These are phyloP conservation scores for Hippoglossus stenolepis DNA, from an alignment of 2,113 vertebrate species.

Conservation along the genomic window DNA sequence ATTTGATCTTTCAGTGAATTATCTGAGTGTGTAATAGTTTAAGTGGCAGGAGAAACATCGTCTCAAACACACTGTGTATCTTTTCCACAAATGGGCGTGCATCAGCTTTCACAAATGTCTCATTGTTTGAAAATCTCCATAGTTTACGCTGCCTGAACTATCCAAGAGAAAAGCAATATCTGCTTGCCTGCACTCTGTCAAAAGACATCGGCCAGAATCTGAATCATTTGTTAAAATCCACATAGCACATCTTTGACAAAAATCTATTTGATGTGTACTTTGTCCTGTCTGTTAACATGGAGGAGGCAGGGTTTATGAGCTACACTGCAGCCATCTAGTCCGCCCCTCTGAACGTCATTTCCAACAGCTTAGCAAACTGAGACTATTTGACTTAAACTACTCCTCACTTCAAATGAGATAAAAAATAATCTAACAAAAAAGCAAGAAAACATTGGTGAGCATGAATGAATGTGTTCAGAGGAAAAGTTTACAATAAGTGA, in stretches of 20 bases:
- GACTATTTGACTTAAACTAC: no score
- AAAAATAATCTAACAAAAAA: no score
- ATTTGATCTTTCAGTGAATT: not conserved
- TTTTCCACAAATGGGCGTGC: slow-evolving; percentile 26
- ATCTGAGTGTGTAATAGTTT: no score
- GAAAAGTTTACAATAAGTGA: no score
- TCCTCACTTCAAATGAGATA: no score
- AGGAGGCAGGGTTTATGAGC: not conserved
- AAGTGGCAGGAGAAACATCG: not conserved
- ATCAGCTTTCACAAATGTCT: slow-evolving; percentile 70
- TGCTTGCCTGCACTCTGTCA: slow-evolving; percentile 69
- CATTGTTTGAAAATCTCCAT: not conserved
- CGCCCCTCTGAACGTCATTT: no score
- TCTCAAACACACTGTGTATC: slow-evolving; percentile 44
- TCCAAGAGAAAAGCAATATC: slow-evolving; percentile 82
- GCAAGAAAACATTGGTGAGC: no score
- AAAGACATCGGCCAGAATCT: not conserved
- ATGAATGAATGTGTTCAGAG: no score
- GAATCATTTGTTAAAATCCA: not conserved
- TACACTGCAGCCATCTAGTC: no score
- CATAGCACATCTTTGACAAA: not conserved
- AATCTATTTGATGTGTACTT: not conserved
- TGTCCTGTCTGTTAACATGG: not conserved
- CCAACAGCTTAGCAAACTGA: no score
- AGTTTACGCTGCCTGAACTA: slow-evolving; percentile 66